A percentile compares a stretch with the other conserved stretches of the same genome.
phyloP scores from a whole-genome alignment of 1,140 invertebrate genomes.

The Cydia fagiglandana region DNA sequence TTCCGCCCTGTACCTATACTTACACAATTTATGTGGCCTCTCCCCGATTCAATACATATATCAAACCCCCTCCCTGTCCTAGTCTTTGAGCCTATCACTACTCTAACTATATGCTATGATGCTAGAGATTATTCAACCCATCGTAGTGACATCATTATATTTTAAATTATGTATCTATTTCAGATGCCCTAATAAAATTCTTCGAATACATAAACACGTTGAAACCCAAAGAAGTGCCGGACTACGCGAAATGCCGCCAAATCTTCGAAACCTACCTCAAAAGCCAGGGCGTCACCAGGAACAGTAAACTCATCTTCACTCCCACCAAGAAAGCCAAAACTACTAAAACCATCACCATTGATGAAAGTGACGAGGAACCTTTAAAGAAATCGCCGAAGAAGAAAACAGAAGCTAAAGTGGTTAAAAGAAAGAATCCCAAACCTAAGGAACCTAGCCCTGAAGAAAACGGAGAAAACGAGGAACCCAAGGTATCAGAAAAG shows the following conservation, averaged over 20 bases:
- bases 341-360: constrained; percentile 28
- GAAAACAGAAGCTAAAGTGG: constrained; percentile 41
- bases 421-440: constrained; percentile 43
- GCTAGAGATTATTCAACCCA: background rate
- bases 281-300: constrained; percentile 54
- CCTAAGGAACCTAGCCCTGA: constrained; percentile 30
- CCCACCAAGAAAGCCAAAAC: constrained; percentile 46
- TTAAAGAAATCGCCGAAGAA: constrained; percentile 41
- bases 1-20: no score
- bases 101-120: constrained; percentile 7
- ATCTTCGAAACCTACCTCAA: constrained; percentile 80
- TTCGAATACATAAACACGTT: constrained; percentile 86
- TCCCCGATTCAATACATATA: no score
- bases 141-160: no score
- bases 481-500: constrained; percentile 40
- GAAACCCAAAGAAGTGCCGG: constrained; percentile 85
- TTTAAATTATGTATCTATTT: constrained; percentile 41
- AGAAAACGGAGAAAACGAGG: constrained; percentile 51
- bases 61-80: no score
- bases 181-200: constrained; percentile 83
- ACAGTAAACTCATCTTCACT: constrained; percentile 62
- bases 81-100: no score
- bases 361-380: constrained; percentile 37
- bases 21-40: no score
- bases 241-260: constrained; percentile 86